phyloP scores from a whole-genome alignment of 2,113 vertebrate species.

The Gadus macrocephalus region DNA sequence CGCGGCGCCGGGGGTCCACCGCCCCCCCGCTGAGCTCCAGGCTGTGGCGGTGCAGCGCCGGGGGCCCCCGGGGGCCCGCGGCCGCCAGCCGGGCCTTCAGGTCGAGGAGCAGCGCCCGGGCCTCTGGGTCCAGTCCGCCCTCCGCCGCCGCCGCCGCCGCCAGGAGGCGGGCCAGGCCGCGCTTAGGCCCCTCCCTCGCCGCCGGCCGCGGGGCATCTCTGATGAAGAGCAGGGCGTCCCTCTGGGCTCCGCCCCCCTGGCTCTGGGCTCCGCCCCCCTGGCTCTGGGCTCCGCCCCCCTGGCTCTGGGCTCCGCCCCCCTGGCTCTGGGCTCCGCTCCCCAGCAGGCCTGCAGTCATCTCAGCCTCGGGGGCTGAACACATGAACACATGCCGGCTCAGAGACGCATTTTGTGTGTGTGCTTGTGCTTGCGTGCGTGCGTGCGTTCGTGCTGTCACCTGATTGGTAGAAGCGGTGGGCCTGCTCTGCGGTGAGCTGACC shows the following conservation, averaged over 20 bases:
- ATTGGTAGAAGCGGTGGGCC: slow-evolving; percentile 66
- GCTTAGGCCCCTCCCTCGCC: slow-evolving; percentile 50
- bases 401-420: no score
- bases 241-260: no score
- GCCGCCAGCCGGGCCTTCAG: slow-evolving; percentile 68
- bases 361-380: slow-evolving; percentile 69
- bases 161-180: slow-evolving; percentile 44
- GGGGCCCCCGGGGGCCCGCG: neutral
- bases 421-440: no score
- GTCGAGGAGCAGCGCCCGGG: slow-evolving; percentile 60
- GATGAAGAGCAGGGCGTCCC: slow-evolving; percentile 66
- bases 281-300: no score
- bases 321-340: neutral
- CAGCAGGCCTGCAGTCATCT: slow-evolving; percentile 72
- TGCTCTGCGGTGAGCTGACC: slow-evolving; percentile 69
- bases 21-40: slow-evolving; percentile 64
- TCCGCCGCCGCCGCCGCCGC: slow-evolving; percentile 57
- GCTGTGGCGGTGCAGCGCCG: slow-evolving; percentile 58
- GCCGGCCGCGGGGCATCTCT: slow-evolving; percentile 65
- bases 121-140: slow-evolving; percentile 62
- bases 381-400: neutral
- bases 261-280: neutral
- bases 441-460: slow-evolving; percentile 61
- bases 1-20: slow-evolving; percentile 55
- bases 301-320: neutral